A percentile compares a stretch with the other conserved stretches of the same genome.
phyloP scores from a whole-genome alignment of 2,113 vertebrate species.

The Nothobranchius furzeri region DNA sequence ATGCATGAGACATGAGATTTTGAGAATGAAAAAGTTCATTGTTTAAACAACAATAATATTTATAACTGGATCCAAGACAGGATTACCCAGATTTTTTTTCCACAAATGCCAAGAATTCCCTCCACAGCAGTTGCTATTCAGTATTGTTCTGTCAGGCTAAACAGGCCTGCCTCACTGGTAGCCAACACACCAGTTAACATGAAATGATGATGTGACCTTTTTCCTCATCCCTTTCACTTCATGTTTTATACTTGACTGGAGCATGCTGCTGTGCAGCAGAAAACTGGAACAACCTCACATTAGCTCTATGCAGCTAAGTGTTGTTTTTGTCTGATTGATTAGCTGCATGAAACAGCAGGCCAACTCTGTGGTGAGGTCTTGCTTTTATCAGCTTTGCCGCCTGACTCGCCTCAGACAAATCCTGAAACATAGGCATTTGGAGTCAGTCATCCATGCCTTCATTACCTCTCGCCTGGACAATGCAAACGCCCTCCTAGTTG shows the following conservation, averaged over 20 bases:
- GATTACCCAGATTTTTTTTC: neutral
- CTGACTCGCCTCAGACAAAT: too few relatives aligned
- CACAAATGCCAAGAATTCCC: constrained; percentile 11
- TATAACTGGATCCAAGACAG: too few relatives aligned
- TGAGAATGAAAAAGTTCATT: too few relatives aligned
- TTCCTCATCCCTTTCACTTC: constrained; percentile 32
- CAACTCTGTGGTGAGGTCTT: neutral
- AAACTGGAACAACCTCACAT: constrained; percentile 19
- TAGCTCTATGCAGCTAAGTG: neutral
- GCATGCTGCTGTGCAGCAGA: constrained; percentile 12
- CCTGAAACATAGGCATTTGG: too few relatives aligned
- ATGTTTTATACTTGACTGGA: constrained; percentile 35
- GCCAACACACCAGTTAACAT: constrained; percentile 27
- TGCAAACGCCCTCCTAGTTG: too few relatives aligned
- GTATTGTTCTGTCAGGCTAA: constrained; percentile 35
- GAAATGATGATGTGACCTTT: constrained; percentile 42
- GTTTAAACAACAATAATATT: too few relatives aligned
- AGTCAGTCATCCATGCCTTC: too few relatives aligned
- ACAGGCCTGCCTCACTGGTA: constrained; percentile 20
- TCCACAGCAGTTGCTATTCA: constrained; percentile 10
- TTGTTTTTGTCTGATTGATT: constrained; percentile 25
- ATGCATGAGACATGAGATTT: too few relatives aligned
- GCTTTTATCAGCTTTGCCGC: too few relatives aligned
- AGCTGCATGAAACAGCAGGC: constrained; percentile 15
- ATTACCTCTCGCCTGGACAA: too few relatives aligned